phyloP scores from a whole-genome alignment of 2,113 vertebrate genomes.

The Platysternon megacephalum region DNA sequence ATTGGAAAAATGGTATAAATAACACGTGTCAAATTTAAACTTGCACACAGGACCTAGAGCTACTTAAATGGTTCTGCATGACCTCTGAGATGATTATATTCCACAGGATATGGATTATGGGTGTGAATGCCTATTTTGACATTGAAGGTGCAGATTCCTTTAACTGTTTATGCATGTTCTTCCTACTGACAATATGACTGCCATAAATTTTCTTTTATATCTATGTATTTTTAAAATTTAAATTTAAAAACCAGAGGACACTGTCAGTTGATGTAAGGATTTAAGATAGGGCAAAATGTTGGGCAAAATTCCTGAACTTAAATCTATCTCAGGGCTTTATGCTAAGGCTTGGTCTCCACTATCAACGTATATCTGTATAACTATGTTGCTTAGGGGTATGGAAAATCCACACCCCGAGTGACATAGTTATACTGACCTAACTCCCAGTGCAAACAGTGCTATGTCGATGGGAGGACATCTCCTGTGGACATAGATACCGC shows the following conservation, averaged over 20 bases:
- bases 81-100: neutral
- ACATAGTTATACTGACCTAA: too few relatives aligned
- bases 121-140: neutral
- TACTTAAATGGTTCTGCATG: neutral
- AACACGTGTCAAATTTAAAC: neutral
- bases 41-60: neutral
- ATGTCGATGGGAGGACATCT: neutral
- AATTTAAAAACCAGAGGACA: neutral
- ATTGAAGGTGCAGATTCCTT: neutral
- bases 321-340: neutral
- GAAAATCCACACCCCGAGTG: too few relatives aligned
- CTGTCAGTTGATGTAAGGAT: neutral
- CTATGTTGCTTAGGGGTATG: too few relatives aligned
- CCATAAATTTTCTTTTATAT: neutral
- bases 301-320: neutral
- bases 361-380: neutral
- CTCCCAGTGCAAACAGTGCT: too few relatives aligned
- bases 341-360: neutral
- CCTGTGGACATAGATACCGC: neutral
- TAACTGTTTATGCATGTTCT: neutral
- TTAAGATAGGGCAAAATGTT: neutral
- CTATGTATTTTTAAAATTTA: neutral
- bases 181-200: neutral
- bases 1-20: neutral
- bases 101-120: neutral